phyloP scores from a whole-genome alignment of 1,140 invertebrate species.

The Drosophila pseudoananassae region DNA sequence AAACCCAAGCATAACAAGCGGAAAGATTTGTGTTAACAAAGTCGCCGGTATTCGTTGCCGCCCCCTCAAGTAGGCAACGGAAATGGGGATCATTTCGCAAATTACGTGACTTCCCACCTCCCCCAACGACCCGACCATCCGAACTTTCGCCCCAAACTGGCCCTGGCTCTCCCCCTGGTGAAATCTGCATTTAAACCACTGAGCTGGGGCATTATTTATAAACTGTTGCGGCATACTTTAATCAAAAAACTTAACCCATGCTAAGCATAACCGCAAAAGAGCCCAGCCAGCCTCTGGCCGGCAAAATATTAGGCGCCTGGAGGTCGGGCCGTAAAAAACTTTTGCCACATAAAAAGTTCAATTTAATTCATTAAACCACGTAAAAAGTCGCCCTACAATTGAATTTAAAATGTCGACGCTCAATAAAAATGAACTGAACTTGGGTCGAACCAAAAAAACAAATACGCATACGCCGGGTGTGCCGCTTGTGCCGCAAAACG shows the following conservation, averaged over 20 bases:
- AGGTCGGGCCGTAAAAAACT: constrained; percentile 70
- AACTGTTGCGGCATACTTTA: constrained; percentile 64
- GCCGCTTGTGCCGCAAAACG: constrained; percentile 8
- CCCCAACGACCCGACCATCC: background rate
- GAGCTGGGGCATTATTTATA: constrained; percentile 73
- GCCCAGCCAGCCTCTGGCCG: constrained; percentile 4
- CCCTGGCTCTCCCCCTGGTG: constrained; percentile 7
- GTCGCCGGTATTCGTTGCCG: constrained; percentile 38
- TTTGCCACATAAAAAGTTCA: constrained; percentile 78
- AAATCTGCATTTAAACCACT: constrained; percentile 69
- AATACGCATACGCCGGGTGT: constrained; percentile 74
- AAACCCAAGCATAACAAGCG: constrained; percentile 75
- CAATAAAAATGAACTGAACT: constrained; percentile 71
- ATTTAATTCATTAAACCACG: constrained; percentile 78
- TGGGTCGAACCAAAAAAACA: constrained; percentile 38
- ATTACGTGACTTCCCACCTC: constrained; percentile 67
- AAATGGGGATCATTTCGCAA: constrained; percentile 72
- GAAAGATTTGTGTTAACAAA: constrained; percentile 79
- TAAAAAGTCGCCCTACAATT: constrained; percentile 74
- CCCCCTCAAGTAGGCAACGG: constrained; percentile 63
- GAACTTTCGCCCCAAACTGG: background rate
- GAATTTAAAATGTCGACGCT: constrained; percentile 78
- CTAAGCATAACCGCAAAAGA: constrained; percentile 39
- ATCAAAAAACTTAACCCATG: constrained; percentile 60
- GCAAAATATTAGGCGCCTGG: constrained; percentile 63